Percentiles rank a stretch among this genome's conserved stretches.
phyloP scores from a whole-genome alignment of 2,797 vertebrate genomes.

The Gymnoscopelus braueri region DNA sequence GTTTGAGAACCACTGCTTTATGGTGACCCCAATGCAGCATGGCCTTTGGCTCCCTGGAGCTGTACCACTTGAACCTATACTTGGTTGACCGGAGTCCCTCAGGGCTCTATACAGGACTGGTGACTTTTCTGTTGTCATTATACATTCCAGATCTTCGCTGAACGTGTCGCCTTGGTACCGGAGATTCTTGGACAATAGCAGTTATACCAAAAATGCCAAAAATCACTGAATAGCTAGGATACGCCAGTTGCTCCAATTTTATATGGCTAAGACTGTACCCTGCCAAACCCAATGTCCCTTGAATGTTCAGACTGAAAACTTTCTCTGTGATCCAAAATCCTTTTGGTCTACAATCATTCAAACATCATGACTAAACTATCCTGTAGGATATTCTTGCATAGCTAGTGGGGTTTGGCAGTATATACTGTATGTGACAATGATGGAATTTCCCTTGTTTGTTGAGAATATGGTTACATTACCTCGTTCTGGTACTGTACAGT shows the following conservation, averaged over 20 bases:
- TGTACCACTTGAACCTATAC: no score
- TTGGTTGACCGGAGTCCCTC: no score
- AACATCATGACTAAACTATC: slow-evolving; percentile 27
- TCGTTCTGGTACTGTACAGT: neutral
- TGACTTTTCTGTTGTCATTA: no score
- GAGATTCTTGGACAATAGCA: no score
- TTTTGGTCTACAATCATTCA: slow-evolving; percentile 25
- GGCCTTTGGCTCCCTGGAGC: no score
- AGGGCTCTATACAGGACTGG: no score
- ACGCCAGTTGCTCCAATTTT: slow-evolving; percentile 25
- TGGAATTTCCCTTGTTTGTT: slow-evolving; percentile 10
- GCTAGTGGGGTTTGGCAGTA: slow-evolving; percentile 22
- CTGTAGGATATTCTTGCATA: slow-evolving; percentile 11
- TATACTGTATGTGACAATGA: neutral
- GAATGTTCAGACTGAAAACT: neutral
- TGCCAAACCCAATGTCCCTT: neutral
- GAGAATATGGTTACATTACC: neutral
- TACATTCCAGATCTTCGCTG: no score
- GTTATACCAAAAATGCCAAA: no score
- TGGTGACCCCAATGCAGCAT: no score
- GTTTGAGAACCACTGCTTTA: no score
- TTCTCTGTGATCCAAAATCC: slow-evolving; percentile 28
- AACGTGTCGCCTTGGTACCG: no score
- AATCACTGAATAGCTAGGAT: slow-evolving; percentile 28
- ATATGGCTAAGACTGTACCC: slow-evolving; percentile 19